Conservation (phyloP, 2,113 vertebrate species). For the Pelobates fuscus region DNA sequence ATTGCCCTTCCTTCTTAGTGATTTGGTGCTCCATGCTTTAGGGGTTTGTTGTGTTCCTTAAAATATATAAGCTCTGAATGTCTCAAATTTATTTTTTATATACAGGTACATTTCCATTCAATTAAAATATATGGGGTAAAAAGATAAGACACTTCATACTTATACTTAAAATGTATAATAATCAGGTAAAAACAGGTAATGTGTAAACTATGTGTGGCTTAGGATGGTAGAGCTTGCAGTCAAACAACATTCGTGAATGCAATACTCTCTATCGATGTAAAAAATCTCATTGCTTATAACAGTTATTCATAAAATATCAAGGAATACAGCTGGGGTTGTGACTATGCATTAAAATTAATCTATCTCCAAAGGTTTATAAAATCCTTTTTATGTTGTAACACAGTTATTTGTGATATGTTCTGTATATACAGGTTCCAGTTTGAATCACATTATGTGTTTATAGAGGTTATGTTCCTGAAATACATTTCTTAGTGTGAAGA, state of each 20-base stretch:
- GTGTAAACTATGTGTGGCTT: background rate
- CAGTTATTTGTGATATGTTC: background rate
- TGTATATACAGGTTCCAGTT: background rate
- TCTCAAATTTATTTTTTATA: too few relatives aligned
- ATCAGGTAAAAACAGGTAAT: background rate
- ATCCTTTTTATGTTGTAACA: background rate
- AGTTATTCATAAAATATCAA: background rate
- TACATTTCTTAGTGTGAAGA: background rate
- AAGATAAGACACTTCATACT: too few relatives aligned
- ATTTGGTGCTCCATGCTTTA: too few relatives aligned
- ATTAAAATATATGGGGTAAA: too few relatives aligned
- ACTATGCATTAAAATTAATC: background rate
- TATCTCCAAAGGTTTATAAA: background rate
- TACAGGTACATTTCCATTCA: too few relatives aligned
- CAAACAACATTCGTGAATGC: too few relatives aligned
- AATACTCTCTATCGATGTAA: too few relatives aligned
- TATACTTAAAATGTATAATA: too few relatives aligned
- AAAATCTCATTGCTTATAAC: background rate
- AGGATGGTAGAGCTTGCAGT: background rate
- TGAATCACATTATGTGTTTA: conserved; percentile 16
- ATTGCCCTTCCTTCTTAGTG: too few relatives aligned
- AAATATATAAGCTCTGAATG: too few relatives aligned
- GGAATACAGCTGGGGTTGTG: background rate
- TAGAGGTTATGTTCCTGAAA: background rate
- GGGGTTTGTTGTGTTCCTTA: too few relatives aligned